Conservation (phyloP, 53 echinoderm and acorn worm genomes). For the Paracentrotus lividus region DNA sequence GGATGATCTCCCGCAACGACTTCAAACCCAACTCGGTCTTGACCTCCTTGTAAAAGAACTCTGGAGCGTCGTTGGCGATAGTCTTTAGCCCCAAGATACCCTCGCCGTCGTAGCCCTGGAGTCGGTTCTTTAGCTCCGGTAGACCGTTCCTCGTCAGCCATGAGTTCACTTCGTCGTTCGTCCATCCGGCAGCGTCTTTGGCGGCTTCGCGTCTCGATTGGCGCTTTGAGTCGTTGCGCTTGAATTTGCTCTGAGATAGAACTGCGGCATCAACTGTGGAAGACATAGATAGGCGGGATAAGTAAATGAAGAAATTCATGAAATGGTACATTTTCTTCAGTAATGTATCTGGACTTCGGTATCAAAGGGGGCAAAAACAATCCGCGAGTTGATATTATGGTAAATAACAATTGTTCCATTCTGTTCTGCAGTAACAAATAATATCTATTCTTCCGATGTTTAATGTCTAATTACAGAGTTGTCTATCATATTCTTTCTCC, state of each 20-base stretch:
- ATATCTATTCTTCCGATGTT: too few species aligned
- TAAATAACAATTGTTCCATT: too few species aligned
- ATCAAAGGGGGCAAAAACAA: too few species aligned
- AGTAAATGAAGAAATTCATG: not conserved
- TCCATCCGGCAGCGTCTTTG: conserved; percentile 67
- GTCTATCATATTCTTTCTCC: too few species aligned
- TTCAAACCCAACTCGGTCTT: conserved; percentile 79
- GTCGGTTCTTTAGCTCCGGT: conserved; percentile 71
- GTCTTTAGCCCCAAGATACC: conserved; percentile 76
- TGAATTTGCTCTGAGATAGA: not conserved
- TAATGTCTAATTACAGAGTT: too few species aligned
- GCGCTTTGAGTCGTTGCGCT: conserved; percentile 48
- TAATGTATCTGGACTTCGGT: too few species aligned
- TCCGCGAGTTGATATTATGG: too few species aligned
- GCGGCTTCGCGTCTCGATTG: conserved; percentile 2
- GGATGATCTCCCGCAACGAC: conserved; percentile 78
- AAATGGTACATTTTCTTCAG: too few species aligned
- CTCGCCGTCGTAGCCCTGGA: conserved; percentile 82
- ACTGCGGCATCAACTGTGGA: not conserved
- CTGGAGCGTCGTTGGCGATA: conserved; percentile 78
- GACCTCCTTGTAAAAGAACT: conserved; percentile 84
- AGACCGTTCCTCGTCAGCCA: conserved; percentile 79
- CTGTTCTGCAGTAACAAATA: too few species aligned
- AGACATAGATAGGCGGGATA: not conserved
- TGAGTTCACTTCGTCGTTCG: conserved; percentile 73